Evolutionary conservation across 2,888 invertebrate genomes (phyloP).

Genomic region (Campaea margaritaria): DNA sequence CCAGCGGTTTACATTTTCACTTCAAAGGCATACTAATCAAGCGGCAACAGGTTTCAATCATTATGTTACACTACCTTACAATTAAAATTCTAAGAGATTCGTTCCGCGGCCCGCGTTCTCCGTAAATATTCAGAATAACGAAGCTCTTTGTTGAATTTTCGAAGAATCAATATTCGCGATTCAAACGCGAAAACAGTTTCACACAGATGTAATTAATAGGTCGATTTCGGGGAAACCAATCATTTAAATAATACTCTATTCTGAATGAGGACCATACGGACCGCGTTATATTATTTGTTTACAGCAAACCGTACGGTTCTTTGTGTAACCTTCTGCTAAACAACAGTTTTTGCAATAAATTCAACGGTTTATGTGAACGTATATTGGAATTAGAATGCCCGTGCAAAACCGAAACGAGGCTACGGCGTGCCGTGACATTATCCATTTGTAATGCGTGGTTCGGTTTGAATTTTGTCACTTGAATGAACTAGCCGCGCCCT

Average conservation of each 20-base stretch:
- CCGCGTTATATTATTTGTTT: slow-evolving; percentile 13
- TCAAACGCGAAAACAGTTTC: slow-evolving; percentile 3
- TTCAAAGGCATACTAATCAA: background rate
- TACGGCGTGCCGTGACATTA: too few species aligned
- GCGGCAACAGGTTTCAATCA: background rate
- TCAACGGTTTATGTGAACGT: slow-evolving; percentile 1
- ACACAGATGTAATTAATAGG: slow-evolving; percentile 5
- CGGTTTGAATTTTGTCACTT: too few species aligned
- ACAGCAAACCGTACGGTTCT: slow-evolving; percentile 5
- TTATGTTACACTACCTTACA: background rate
- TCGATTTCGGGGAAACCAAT: slow-evolving; percentile 3
- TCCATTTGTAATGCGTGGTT: too few species aligned
- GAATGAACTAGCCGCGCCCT: too few species aligned
- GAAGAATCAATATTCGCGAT: slow-evolving; percentile 3
- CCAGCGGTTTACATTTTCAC: background rate
- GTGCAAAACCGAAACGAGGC: too few species aligned
- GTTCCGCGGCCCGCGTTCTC: background rate
- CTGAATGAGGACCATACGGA: slow-evolving; percentile 14
- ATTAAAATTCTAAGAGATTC: background rate
- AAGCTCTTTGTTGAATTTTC: background rate
- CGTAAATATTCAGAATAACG: background rate
- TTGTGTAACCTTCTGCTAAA: slow-evolving; percentile 8
- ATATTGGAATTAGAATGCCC: too few species aligned
- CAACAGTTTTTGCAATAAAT: slow-evolving; percentile 16
- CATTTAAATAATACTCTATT: slow-evolving; percentile 6